Evolutionary conservation across 2,888 invertebrate species (phyloP).

Genomic region (Dryadula phaetusa): DNA sequence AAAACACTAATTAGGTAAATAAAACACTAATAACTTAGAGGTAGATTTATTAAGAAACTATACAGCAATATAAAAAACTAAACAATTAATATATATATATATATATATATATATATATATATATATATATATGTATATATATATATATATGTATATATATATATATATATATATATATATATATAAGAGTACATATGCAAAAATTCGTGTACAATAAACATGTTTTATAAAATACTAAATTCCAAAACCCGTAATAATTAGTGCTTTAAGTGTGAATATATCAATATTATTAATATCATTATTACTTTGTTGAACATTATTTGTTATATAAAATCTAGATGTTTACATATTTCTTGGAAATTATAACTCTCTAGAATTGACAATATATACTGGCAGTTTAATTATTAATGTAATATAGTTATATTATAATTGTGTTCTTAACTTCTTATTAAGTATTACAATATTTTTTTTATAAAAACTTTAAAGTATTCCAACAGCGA

Average conservation of each 20-base stretch:
- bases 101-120: too few species aligned
- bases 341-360: neutral
- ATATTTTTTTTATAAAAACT: neutral
- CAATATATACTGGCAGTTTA: constrained; percentile 5
- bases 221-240: constrained; percentile 15
- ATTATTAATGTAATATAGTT: too few species aligned
- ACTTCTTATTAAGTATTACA: neutral
- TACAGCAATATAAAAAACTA: neutral
- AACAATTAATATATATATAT: constrained; percentile 13
- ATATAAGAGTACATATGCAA: too few species aligned
- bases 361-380: neutral
- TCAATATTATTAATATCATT: neutral
- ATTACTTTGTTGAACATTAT: neutral
- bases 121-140: too few species aligned
- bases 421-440: too few species aligned
- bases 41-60: constrained; percentile 20
- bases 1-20: neutral
- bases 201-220: neutral
- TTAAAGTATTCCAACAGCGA: neutral
- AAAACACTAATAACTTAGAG: neutral
- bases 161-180: too few species aligned
- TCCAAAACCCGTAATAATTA: constrained; percentile 7
- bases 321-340: neutral
- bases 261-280: constrained; percentile 2
- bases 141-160: too few species aligned